Conservation (phyloP, 1,140 invertebrate genomes). For the Drosophila kikkawai region DNA sequence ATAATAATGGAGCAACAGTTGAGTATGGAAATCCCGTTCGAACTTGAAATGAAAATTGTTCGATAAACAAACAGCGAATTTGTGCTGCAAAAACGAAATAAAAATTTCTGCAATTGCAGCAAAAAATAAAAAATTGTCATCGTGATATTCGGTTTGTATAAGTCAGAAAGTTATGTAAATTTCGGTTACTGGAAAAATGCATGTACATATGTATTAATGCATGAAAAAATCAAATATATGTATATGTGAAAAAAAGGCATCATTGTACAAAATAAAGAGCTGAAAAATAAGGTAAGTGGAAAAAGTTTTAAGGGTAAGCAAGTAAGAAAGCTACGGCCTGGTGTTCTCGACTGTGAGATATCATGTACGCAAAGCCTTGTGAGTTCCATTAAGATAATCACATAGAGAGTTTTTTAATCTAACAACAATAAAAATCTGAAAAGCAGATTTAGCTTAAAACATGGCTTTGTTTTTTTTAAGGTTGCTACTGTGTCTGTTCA, state of each 20-base stretch:
- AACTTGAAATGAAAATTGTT: constrained; percentile 30
- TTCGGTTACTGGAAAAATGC: background rate
- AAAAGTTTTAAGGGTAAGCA: no score
- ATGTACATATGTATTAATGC: no score
- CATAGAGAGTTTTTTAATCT: background rate
- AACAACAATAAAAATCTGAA: no score
- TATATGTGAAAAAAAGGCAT: no score
- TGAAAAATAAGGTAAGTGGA: background rate
- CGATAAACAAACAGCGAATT: constrained; percentile 7
- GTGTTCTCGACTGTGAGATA: background rate
- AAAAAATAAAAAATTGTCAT: constrained; percentile 3
- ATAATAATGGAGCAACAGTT: constrained; percentile 31
- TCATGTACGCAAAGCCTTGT: background rate
- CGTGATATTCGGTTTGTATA: constrained; percentile 6
- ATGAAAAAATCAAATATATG: no score
- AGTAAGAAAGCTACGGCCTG: no score
- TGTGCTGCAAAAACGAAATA: background rate
- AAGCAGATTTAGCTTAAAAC: no score
- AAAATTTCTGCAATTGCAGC: constrained; percentile 6
- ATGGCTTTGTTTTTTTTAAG: no score
- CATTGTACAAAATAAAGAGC: no score
- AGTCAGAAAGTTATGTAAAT: background rate
- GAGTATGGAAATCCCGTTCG: constrained; percentile 15
- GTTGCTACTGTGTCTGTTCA: no score
- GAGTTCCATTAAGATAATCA: background rate